phyloP scores from a whole-genome alignment of 1,140 invertebrate genomes.

The Ips typographus region DNA sequence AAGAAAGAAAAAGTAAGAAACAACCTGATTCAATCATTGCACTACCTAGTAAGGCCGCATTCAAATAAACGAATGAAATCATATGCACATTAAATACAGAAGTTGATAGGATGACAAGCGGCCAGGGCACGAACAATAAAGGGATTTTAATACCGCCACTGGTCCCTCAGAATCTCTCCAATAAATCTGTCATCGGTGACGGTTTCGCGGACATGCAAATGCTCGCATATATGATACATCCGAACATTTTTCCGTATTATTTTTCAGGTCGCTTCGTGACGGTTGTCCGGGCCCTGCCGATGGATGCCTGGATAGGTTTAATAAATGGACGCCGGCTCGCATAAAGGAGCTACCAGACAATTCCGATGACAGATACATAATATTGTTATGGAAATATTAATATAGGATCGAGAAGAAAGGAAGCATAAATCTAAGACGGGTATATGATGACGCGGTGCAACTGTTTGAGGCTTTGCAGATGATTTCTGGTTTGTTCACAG shows the following conservation, averaged over 20 bases:
- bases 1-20: no score
- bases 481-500: constrained; percentile 34
- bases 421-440: constrained; percentile 42
- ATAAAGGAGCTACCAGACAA: constrained; percentile 39
- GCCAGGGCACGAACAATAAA: constrained; percentile 1
- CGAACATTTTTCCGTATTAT: constrained; percentile 34
- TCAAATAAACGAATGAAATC: no score
- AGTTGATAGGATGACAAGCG: no score
- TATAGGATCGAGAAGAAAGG: constrained; percentile 45
- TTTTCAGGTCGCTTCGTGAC: constrained; percentile 26
- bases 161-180: constrained; percentile 43
- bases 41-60: no score
- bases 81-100: no score
- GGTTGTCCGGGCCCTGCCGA: constrained; percentile 38
- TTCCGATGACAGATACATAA: constrained; percentile 47
- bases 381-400: constrained; percentile 51
- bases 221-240: constrained; percentile 34
- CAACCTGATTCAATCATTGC: no score
- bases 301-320: constrained; percentile 40
- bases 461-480: constrained; percentile 20
- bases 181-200: constrained; percentile 47
- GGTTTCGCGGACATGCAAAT: constrained; percentile 41
- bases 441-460: constrained; percentile 7
- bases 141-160: constrained; percentile 42
- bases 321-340: constrained; percentile 44